phyloP scores from a whole-genome alignment of 2,888 invertebrate genomes.

The Drosophila setosimentum region DNA sequence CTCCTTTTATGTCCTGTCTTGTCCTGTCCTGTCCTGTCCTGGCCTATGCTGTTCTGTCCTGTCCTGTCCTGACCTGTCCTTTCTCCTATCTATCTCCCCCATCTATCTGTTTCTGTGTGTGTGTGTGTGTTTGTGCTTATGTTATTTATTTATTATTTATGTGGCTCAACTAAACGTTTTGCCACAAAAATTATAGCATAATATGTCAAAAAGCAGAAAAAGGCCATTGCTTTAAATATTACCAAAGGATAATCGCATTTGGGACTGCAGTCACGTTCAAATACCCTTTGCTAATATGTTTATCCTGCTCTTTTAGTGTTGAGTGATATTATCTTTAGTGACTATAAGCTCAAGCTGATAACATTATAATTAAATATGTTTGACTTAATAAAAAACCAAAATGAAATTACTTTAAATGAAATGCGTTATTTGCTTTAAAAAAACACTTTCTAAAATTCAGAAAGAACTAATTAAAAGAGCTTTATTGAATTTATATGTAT shows the following conservation, averaged over 20 bases:
- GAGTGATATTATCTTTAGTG: too few species aligned
- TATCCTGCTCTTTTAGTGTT: too few species aligned
- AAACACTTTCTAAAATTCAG: neutral
- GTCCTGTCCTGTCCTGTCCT: neutral
- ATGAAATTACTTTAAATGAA: too few species aligned
- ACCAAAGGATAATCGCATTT: slow-evolving; percentile 5
- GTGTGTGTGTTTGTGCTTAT: slow-evolving; percentile 31
- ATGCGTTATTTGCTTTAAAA: neutral
- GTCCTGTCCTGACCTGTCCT: neutral
- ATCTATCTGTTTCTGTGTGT: neutral
- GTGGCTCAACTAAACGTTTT: slow-evolving; percentile 80
- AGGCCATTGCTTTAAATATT: slow-evolving; percentile 61
- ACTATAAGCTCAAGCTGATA: too few species aligned
- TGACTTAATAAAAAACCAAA: too few species aligned
- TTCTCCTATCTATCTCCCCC: neutral
- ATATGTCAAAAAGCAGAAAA: slow-evolving; percentile 71
- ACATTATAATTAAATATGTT: too few species aligned
- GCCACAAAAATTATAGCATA: slow-evolving; percentile 76
- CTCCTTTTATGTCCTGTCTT: neutral
- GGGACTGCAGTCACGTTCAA: neutral
- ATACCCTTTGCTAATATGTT: slow-evolving; percentile 41
- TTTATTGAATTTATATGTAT: neutral
- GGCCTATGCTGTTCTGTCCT: neutral
- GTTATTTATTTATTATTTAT: slow-evolving; percentile 76
- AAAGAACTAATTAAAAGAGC: neutral